Percentiles rank a stretch among this genome's conserved stretches.
Evolutionary conservation across 2,888 invertebrate genomes (phyloP).

Genomic region (Dynastes tityus): DNA sequence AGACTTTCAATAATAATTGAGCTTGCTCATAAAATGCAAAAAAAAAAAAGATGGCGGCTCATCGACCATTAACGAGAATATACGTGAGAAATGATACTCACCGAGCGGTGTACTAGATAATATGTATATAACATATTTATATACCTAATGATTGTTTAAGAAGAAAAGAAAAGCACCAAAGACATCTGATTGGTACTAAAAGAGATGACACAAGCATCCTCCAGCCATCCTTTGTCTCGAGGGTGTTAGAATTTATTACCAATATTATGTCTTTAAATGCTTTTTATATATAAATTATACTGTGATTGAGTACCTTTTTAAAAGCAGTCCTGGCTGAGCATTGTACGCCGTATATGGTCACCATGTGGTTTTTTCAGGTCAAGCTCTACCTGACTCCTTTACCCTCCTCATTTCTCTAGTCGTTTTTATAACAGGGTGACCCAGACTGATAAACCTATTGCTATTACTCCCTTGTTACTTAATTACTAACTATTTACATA

Average conservation of each 20-base stretch:
- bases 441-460: constrained; percentile 68
- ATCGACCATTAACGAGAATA: constrained; percentile 55
- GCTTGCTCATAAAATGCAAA: constrained; percentile 68
- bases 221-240: constrained; percentile 4
- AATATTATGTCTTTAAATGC: constrained; percentile 39
- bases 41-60: constrained; percentile 60
- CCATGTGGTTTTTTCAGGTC: constrained; percentile 63
- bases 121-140: constrained; percentile 63
- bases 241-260: constrained; percentile 35
- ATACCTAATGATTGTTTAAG: constrained; percentile 58
- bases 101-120: constrained; percentile 54
- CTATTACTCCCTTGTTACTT: constrained; percentile 64
- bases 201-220: constrained; percentile 45
- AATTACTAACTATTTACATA: constrained; percentile 61
- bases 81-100: constrained; percentile 53
- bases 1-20: constrained; percentile 64
- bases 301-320: constrained; percentile 68
- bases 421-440: constrained; percentile 66
- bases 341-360: constrained; percentile 62
- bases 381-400: constrained; percentile 65
- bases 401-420: constrained; percentile 64
- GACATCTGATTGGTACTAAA: constrained; percentile 36
- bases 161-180: constrained; percentile 51
- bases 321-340: constrained; percentile 63
- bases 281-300: constrained; percentile 60